Evolutionary conservation across 2,797 vertebrate genomes (phyloP), one percentile per base, ranked within the genome.

Genomic region (Tympanoctomys barrerae): DNA sequence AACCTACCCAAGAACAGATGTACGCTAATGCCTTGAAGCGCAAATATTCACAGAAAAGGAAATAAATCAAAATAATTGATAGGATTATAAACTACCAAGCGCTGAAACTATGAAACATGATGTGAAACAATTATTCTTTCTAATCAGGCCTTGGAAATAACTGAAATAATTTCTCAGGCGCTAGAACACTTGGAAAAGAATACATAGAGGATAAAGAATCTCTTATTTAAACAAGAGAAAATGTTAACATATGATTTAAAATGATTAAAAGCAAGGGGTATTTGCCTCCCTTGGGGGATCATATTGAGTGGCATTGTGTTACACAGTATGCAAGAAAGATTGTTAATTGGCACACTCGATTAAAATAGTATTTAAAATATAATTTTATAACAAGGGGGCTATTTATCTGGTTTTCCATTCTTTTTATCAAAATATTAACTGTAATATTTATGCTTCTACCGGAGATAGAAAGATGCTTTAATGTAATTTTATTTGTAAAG

Each of bases 161-260:
- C 36, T 78, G 31, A 82, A 95, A 79, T 86, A 26, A 94, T 80
- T 92, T 94, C 78, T 64, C 49, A 75, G 89, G 36, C 78, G n/a
- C 82, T 88, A 79, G 39, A 92, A 90, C 79, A 64, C 82, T 90
- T 88, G 87, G 79, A 86, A 92, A 68, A 96, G 54, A 95, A 90
- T 90, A 92, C 28, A 36, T 11, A 82, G 46, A 90, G 54, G 36
- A 75, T 82, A 33, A 59, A 94, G 77, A 77, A 70, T 84, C 33
- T 95, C 93, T 66, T 85, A 6, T 93, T 93, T 93, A 46, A 94
- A 84, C n/a, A 96, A 94, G 39, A 91, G 79, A 92, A 54, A 95
- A 89, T 91, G 39, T 94, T 90, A 92, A 16, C 68, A 46, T 87
- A 80, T 84, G 57, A 92, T 92, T 90, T 96, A 39, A 82, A 83